Evolutionary conservation across 53 echinoderm and acorn worm species (phyloP).

Genomic region (Pentamera pediparva): DNA sequence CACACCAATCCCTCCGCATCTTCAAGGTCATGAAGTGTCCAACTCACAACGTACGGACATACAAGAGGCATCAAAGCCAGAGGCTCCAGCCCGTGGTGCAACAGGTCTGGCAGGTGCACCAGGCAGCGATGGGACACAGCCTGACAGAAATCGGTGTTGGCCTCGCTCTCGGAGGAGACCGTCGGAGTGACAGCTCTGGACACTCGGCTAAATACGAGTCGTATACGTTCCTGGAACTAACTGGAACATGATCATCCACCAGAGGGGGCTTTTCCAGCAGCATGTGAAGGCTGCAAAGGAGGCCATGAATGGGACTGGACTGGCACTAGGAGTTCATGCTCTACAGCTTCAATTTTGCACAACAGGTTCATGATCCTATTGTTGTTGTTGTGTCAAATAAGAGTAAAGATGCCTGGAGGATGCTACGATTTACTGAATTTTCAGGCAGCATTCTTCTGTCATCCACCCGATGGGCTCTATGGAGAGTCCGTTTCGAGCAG

Average conservation of each 20-base stretch:
- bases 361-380: constrained; percentile 24
- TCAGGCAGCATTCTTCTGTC: too few species aligned
- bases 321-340: constrained; percentile 22
- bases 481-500: too few species aligned
- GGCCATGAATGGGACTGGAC: not conserved
- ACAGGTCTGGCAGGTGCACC: constrained; percentile 18
- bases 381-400: too few species aligned
- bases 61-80: constrained; percentile 21
- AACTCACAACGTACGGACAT: constrained; percentile 5
- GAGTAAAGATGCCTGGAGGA: too few species aligned
- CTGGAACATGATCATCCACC: not conserved
- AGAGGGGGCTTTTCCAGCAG: constrained; percentile 10
- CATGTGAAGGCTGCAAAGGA: constrained; percentile 3
- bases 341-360: constrained; percentile 52
- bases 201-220: constrained; percentile 43
- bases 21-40: constrained; percentile 36
- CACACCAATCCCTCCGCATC: constrained; percentile 38
- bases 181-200: constrained; percentile 33
- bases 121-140: not conserved
- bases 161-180: constrained; percentile 32
- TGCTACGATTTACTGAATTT: too few species aligned
- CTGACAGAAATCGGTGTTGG: not conserved
- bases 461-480: too few species aligned
- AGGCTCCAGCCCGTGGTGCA: constrained; percentile 39
- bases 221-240: constrained; percentile 27